Evolutionary conservation across 2,797 vertebrate genomes (phyloP).

Genomic region (Phyllotis vaccarum): DNA sequence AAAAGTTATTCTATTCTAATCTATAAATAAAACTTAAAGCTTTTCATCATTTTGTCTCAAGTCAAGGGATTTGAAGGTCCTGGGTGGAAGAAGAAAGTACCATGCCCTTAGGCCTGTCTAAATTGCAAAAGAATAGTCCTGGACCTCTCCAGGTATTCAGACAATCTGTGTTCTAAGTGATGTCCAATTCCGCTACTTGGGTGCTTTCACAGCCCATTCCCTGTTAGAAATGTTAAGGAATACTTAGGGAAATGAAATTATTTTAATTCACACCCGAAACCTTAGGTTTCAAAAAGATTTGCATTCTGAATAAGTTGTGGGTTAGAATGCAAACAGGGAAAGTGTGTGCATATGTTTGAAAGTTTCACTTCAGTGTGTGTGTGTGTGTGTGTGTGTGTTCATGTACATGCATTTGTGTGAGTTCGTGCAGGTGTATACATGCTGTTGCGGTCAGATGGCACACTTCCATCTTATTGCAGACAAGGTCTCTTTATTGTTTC

Average conservation of each 20-base stretch:
- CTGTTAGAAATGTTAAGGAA: slow-evolving; percentile 4
- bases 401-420: neutral
- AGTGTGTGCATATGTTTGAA: neutral
- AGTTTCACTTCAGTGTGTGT: slow-evolving; percentile 18
- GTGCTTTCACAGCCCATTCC: slow-evolving; percentile 1
- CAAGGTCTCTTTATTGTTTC: neutral
- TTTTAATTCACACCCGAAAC: neutral
- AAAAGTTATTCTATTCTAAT: neutral
- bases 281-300: slow-evolving; percentile 18
- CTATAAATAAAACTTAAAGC: neutral
- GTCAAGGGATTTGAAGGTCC: slow-evolving; percentile 30
- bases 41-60: slow-evolving; percentile 44
- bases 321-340: neutral
- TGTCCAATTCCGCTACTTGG: neutral
- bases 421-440: neutral
- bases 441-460: neutral
- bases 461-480: neutral
- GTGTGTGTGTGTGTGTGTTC: neutral
- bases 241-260: slow-evolving; percentile 9
- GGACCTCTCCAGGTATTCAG: neutral
- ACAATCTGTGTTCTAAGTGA: neutral
- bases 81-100: neutral
- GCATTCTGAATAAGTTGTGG: neutral
- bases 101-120: neutral
- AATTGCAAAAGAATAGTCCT: neutral